These are phyloP conservation scores for Pseudococcus viburni DNA, from an alignment of 2,888 invertebrate genomes.

Conservation along the genomic window DNA sequence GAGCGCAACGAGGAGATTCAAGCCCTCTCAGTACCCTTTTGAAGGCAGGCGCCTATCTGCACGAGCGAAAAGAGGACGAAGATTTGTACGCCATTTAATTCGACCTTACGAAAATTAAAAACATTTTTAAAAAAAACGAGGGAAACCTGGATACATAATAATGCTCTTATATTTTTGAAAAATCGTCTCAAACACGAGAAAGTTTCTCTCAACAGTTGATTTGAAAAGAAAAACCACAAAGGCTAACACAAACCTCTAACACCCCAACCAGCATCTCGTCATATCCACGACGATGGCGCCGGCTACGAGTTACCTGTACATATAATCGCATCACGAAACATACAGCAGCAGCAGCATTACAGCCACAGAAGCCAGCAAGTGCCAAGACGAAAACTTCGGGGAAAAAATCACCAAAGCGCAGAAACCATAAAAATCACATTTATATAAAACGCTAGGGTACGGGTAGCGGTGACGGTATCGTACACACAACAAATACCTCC, in stretches of 20 bases:
- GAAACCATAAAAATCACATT: conserved; percentile 24
- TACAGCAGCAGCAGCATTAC: not conserved
- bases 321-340: not conserved
- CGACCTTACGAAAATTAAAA: too few relatives aligned
- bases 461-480: not conserved
- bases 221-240: not conserved
- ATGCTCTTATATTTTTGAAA: not conserved
- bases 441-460: not conserved
- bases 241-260: not conserved
- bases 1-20: too few relatives aligned
- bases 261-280: not conserved
- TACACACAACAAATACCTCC: conserved; percentile 18
- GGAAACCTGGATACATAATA: too few relatives aligned
- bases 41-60: too few relatives aligned
- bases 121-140: too few relatives aligned
- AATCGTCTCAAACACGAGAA: not conserved
- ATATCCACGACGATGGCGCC: not conserved
- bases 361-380: conserved; percentile 18
- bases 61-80: too few relatives aligned
- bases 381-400: not conserved
- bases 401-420: conserved; percentile 17
- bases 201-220: conserved; percentile 8
- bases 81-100: too few relatives aligned
- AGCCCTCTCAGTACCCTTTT: too few relatives aligned
- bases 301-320: not conserved